Evolutionary conservation across 2,888 invertebrate genomes (phyloP).

Genomic region (Junonia oenone): DNA sequence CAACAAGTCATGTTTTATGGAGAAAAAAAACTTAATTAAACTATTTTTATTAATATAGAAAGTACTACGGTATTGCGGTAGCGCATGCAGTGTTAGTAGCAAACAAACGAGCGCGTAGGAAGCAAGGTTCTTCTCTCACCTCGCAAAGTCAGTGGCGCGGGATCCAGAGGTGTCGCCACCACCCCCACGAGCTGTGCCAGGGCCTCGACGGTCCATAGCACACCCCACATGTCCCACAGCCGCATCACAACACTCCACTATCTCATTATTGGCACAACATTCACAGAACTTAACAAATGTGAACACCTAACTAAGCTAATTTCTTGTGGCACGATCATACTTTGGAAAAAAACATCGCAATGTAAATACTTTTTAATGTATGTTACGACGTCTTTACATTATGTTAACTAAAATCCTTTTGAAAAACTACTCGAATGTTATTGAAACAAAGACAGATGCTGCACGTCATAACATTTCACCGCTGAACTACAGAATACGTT

Average conservation of each 20-base stretch:
- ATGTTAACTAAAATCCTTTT: constrained; percentile 46
- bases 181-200: constrained; percentile 60
- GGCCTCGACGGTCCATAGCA: constrained; percentile 66
- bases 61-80: constrained; percentile 25
- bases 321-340: constrained; percentile 76
- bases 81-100: constrained; percentile 45
- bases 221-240: constrained; percentile 77
- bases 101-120: constrained; percentile 49
- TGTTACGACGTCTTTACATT: constrained; percentile 58
- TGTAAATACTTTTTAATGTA: constrained; percentile 43
- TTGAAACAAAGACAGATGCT: constrained; percentile 72
- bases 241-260: constrained; percentile 79
- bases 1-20: too few species aligned
- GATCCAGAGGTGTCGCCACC: constrained; percentile 65
- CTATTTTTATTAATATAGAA: not conserved
- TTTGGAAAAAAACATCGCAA: constrained; percentile 67
- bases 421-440: constrained; percentile 54
- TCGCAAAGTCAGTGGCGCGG: constrained; percentile 58
- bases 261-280: constrained; percentile 79
- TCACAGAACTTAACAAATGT: constrained; percentile 74
- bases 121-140: constrained; percentile 68
- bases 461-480: constrained; percentile 77
- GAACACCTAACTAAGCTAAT: constrained; percentile 74
- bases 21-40: not conserved
- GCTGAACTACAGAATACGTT: constrained; percentile 43